Evolutionary conservation across 1,140 invertebrate species (phyloP), one percentile per base, ranked within the genome.

Genomic region (Chionoecetes opilio): DNA sequence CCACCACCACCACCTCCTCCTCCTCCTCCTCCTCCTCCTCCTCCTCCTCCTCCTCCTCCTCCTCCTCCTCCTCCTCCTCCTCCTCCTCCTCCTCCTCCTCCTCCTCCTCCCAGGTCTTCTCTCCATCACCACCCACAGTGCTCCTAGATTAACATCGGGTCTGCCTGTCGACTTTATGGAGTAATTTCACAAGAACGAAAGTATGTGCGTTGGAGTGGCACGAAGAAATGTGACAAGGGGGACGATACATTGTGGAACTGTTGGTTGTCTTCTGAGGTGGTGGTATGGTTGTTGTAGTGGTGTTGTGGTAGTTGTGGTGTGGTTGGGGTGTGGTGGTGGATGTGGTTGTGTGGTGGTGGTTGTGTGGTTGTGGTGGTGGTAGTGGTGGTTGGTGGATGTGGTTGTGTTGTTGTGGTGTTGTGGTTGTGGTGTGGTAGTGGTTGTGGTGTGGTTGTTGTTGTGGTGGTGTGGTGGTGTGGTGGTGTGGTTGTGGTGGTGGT

Each of bases 141-240:
- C 32, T 6, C 90, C 41, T 34, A 91, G 90, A 91, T 91, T 91
- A 91, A 91, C 90, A 91, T 91, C 90, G 75, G 46, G 29, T 17
- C 9, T 5, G 26, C 11, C 5, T 21, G 38, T 91, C 31, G 46
- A 46, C 90, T 91, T 91, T 91, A 91, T 91, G 75, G 53, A 91
- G 46, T 91, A 91, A 91, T 91, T 91, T 91, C 90, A 91, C 90
- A 91, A 91, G 90, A 91, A 91, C 90, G 63, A 91, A 75, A 53
- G 90, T 29, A 91, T 82, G 53, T 63, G 29, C 26, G 46, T 63
- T 17, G 21, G 46, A 17, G 53, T 34, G 26, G 26, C 17, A 34
- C 31, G 90, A 31, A 9, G 34, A 34, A 53, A 29, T 11, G n/a
- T 34, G 32, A 11, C n/a, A 0, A 17, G 34, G 26, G 41, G 53